Evolutionary conservation across 2,888 invertebrate genomes (phyloP).

Genomic region (Aphodius granarius): DNA sequence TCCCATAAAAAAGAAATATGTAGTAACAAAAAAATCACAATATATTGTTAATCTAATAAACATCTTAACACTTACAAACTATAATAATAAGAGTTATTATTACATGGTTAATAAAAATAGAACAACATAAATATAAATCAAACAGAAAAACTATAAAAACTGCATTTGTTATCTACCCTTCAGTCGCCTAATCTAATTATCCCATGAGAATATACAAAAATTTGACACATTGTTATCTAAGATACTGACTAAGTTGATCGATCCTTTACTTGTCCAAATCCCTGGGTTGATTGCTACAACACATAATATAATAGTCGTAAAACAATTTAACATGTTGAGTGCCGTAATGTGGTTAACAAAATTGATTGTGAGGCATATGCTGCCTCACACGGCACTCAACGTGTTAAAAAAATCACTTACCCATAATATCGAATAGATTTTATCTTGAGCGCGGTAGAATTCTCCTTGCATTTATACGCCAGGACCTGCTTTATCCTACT

Average conservation of each 20-base stretch:
- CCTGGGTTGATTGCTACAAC: constrained; percentile 23
- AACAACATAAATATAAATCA: not conserved
- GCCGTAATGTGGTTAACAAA: no score
- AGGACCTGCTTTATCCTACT: constrained; percentile 76
- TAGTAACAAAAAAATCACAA: not conserved
- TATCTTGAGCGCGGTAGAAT: constrained; percentile 74
- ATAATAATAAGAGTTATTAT: no score
- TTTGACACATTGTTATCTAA: constrained; percentile 11
- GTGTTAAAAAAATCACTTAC: constrained; percentile 34
- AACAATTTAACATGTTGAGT: not conserved
- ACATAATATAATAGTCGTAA: not conserved
- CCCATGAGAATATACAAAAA: not conserved
- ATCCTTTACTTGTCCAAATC: constrained; percentile 22
- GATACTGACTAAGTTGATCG: not conserved
- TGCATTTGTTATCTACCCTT: not conserved
- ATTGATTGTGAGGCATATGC: no score
- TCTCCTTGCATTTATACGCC: constrained; percentile 78
- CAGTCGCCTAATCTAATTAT: not conserved
- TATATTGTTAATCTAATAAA: not conserved
- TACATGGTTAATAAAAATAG: not conserved
- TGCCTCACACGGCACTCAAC: no score
- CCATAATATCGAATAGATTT: constrained; percentile 67
- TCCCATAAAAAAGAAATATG: not conserved
- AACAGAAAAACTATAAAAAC: constrained; percentile 1
- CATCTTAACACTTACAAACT: not conserved